Evolutionary conservation across 2,113 vertebrate species (phyloP).

Genomic region (Emydura subglobosa): DNA sequence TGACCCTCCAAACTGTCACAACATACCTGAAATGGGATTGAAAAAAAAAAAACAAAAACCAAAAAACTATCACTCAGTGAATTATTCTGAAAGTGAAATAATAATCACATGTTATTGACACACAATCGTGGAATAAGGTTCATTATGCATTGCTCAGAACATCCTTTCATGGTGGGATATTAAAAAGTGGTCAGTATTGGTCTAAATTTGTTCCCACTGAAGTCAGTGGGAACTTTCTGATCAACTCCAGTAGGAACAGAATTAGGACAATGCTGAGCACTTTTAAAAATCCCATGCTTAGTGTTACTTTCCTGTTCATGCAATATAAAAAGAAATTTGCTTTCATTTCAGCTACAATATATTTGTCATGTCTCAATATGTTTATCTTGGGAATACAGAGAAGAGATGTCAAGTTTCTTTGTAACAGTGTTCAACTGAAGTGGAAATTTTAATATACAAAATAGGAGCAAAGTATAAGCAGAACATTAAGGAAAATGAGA

Average conservation of each 20-base stretch:
- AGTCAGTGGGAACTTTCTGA: neutral
- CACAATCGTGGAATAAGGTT: neutral
- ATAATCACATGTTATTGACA: neutral
- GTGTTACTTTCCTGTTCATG: rapidly evolving
- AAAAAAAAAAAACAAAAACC: slow-evolving; percentile 12
- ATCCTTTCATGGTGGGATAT: neutral
- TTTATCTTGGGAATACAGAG: neutral
- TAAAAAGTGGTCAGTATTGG: neutral
- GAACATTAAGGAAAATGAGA: neutral
- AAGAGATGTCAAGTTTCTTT: neutral
- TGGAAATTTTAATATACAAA: neutral
- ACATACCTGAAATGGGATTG: slow-evolving; percentile 84
- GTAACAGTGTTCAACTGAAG: neutral
- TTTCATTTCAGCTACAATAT: neutral
- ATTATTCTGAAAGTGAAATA: neutral
- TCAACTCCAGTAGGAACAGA: neutral
- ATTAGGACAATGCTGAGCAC: neutral
- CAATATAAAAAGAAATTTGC: neutral
- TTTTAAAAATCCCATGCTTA: neutral
- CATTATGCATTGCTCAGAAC: neutral
- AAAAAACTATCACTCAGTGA: neutral
- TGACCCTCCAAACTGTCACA: slow-evolving; percentile 91
- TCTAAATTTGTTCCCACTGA: neutral
- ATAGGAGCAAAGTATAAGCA: neutral
- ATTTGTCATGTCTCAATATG: neutral